Percentiles rank a stretch among this genome's conserved stretches.
These are phyloP conservation scores for Philotrypesis tridentata DNA, from an alignment of 1,140 invertebrate species.

Conservation along the genomic window DNA sequence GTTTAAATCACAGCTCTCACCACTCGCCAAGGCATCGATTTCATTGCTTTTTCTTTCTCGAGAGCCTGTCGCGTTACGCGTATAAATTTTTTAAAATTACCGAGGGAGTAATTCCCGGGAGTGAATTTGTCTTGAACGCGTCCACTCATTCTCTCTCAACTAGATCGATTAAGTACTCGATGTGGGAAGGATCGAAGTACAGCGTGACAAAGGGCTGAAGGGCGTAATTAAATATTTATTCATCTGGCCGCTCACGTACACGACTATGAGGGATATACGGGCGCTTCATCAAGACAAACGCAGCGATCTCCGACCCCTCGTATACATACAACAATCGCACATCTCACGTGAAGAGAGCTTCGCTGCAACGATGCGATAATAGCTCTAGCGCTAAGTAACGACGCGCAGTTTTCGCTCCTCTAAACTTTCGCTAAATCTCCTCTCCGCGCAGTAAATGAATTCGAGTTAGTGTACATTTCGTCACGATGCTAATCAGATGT, in stretches of 20 bases:
- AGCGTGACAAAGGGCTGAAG: not conserved
- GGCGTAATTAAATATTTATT: constrained; percentile 38
- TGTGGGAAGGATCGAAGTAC: not conserved
- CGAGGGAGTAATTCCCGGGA: too few species aligned
- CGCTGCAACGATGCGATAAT: not conserved
- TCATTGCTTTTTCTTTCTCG: not conserved
- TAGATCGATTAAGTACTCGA: constrained; percentile 11
- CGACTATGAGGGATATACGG: constrained; percentile 1
- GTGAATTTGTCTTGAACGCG: too few species aligned
- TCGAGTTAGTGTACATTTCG: too few species aligned
- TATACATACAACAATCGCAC: too few species aligned
- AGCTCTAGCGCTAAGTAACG: too few species aligned
- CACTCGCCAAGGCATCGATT: too few species aligned
- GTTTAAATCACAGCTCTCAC: too few species aligned
- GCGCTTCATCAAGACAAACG: not conserved
- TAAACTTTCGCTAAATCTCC: not conserved
- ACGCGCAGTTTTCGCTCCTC: not conserved
- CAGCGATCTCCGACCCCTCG: not conserved
- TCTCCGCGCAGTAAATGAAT: too few species aligned
- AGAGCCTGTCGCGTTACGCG: not conserved
- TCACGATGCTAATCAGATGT: too few species aligned
- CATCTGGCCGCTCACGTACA: not conserved
- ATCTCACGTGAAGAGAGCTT: not conserved
- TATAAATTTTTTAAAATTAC: too few species aligned
- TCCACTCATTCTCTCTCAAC: not conserved